These are phyloP conservation scores for Lasiurus cinereus DNA, from an alignment of 2,113 vertebrate species.

Conservation along the genomic window DNA sequence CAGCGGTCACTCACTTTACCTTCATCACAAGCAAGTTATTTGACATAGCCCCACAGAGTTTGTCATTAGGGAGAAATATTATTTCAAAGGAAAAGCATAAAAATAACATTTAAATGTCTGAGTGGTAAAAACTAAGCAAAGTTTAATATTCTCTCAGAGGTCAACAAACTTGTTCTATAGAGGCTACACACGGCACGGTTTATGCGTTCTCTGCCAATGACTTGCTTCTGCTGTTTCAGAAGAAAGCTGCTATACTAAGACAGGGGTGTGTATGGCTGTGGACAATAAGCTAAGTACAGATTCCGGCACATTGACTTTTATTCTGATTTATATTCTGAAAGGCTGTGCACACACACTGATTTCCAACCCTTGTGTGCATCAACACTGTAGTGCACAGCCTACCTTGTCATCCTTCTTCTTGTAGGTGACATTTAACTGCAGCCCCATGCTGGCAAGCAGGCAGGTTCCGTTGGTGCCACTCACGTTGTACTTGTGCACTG, in stretches of 20 bases:
- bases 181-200: accelerated
- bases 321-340: neutral
- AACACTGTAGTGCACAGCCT: neutral
- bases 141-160: neutral
- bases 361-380: neutral
- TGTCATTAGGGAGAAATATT: neutral
- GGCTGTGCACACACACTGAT: neutral
- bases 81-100: neutral
- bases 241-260: neutral
- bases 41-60: neutral
- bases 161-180: neutral
- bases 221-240: neutral
- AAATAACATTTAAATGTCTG: neutral
- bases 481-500: conserved; percentile 88
- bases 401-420: conserved; percentile 87
- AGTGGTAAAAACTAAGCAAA: neutral
- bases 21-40: neutral
- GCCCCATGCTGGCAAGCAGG: conserved; percentile 92
- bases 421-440: conserved; percentile 94
- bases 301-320: neutral
- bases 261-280: accelerated
- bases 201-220: neutral
- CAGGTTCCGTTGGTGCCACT: conserved; percentile 89
- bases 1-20: neutral
- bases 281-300: neutral